Conservation (phyloP, 2,888 invertebrate species). For the Corythucha ciliata region DNA sequence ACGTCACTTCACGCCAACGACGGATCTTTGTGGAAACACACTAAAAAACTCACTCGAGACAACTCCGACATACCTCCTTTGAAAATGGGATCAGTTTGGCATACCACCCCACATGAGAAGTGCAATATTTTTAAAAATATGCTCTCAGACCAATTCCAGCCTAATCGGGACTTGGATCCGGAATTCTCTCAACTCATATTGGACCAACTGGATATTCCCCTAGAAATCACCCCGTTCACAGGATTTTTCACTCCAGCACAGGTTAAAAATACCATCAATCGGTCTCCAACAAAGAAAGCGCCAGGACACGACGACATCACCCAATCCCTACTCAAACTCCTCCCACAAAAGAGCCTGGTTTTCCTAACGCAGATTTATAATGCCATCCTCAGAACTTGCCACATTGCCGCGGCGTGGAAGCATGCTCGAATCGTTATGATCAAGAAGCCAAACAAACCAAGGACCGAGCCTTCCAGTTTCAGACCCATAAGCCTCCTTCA, state of each 20-base stretch:
- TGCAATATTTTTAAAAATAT: neutral
- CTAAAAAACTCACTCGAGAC: neutral
- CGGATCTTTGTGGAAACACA: constrained; percentile 1
- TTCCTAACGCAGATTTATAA: too few species aligned
- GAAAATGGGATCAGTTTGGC: neutral
- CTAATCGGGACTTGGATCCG: neutral
- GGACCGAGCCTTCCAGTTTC: too few species aligned
- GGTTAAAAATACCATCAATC: neutral
- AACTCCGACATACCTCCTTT: neutral
- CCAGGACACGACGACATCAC: too few species aligned
- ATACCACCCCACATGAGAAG: neutral
- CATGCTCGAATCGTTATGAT: too few species aligned
- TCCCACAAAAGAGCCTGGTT: too few species aligned
- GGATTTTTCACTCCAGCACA: neutral
- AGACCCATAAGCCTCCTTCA: too few species aligned
- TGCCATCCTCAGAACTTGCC: too few species aligned
- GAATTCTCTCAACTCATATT: neutral
- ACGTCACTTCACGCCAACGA: neutral
- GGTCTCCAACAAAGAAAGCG: neutral
- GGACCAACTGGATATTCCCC: neutral
- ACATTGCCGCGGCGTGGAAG: too few species aligned
- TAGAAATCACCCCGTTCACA: neutral
- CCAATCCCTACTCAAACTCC: too few species aligned
- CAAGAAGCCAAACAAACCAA: too few species aligned
- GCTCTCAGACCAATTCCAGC: neutral